These are phyloP conservation scores for Barypeithes pellucidus DNA, from an alignment of 2,888 invertebrate species.

Conservation along the genomic window DNA sequence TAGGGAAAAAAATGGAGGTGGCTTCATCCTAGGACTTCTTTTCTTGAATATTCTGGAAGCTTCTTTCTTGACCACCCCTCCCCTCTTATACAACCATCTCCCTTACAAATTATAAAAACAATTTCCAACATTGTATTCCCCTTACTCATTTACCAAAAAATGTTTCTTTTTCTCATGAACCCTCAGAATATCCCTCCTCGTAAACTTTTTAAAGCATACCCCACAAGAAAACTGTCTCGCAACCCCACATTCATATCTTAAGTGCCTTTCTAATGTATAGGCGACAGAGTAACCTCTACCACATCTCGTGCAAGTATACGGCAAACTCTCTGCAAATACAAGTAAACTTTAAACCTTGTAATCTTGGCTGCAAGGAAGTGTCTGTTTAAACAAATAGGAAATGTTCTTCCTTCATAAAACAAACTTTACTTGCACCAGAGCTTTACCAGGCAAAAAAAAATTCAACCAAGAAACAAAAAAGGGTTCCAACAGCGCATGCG, in stretches of 20 bases:
- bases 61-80: slow-evolving; percentile 14
- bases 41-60: background rate
- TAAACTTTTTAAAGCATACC: slow-evolving; percentile 68
- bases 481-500: slow-evolving; percentile 44
- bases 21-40: background rate
- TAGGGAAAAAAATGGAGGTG: background rate
- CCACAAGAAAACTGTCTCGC: slow-evolving; percentile 71
- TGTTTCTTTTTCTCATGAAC: slow-evolving; percentile 65
- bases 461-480: slow-evolving; percentile 55
- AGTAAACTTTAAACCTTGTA: slow-evolving; percentile 35
- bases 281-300: slow-evolving; percentile 75
- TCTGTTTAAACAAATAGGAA: no score
- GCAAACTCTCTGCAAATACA: slow-evolving; percentile 65
- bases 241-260: slow-evolving; percentile 65
- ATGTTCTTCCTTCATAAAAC: no score
- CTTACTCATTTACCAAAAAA: slow-evolving; percentile 1
- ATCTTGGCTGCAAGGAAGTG: background rate
- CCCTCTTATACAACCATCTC: background rate
- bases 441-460: slow-evolving; percentile 22
- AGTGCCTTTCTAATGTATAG: slow-evolving; percentile 64
- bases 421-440: slow-evolving; percentile 35
- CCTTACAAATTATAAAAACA: background rate
- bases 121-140: background rate
- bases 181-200: slow-evolving; percentile 64
- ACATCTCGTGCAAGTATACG: slow-evolving; percentile 73